Evolutionary conservation across 2,888 invertebrate species (phyloP), one percentile per base, ranked within the genome.

Genomic region (Chalcis sispes): DNA sequence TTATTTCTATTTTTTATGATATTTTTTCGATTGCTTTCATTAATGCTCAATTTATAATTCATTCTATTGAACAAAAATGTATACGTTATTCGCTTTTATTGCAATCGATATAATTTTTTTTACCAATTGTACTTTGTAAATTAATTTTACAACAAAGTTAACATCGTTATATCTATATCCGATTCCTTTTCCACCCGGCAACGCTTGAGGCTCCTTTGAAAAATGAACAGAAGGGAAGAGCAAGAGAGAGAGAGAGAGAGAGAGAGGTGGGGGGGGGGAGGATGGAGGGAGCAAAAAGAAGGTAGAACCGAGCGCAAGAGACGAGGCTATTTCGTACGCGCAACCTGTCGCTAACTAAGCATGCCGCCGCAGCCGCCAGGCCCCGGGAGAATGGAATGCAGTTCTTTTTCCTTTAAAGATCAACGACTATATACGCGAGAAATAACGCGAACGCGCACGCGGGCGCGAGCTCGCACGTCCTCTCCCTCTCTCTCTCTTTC

Each of bases 281-380:
- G 42, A 61, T 2, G 2, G 42, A 20, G 48, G 15, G 36, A 36
- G 61, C 23, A 67, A 58, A 29, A 62, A 48, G n/a, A 23, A 50
- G 58, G 2, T n/a, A 56, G 42, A n/a, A n/a, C n/a, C n/a, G 52
- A 25, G 48, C 46, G 4, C 23, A 25, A 52, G 10, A 2, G 3
- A 27, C 36, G n/a, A 15, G 29, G 56, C 32, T 56, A 50, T 52
- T 71, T 71, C n/a, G 52, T 62, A 62, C 25, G 71, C 71, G 52
- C 52, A 52, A 52, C 71, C 71, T 52, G 71, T 71, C 71, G 71
- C 71, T 40, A 54, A 66, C 65, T 65, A 50, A 65, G 65, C 65
- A 36, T 8, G 50, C 50, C 59, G 48, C 27, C 54, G 48, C 10
- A 7, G 61, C 27, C 25, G 32, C 32, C 50, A n/a, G n/a, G n/a